Base-by-base conservation (phyloP, 1,140 invertebrate genomes). In the Monochamus saltuarius region DNA sequence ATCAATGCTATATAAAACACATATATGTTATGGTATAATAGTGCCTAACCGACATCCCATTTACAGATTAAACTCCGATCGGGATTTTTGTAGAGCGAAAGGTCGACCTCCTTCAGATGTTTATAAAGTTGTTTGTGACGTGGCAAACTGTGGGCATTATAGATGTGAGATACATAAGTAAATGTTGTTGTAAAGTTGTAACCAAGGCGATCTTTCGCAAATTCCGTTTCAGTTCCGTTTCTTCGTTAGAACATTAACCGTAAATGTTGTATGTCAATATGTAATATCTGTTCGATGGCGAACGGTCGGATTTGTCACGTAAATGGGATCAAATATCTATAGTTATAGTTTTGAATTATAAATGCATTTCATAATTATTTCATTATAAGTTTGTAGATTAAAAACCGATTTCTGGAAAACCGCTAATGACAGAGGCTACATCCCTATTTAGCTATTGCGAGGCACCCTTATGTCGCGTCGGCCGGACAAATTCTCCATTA, bases 331-430 rank as follows among this genome's bases (percentile, higher is more conserved):
- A 29, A 29, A 36, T 57, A 64, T 22, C 13, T 22, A 67, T 68
- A 68, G 66, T 62, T 66, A 68, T 68, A 68, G 66, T 68, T 66
- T 42, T 66, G 59, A 66, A 65, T 62, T 63, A 58, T 64, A 65
- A 60, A 61, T 66, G 61, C 61, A 66, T 66, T 63, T 62, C 57
- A 66, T 68, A 58, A 61, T 65, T 65, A 65, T 62, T 66, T 62
- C 66, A 29, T 29, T 29, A 29, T 64, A 64, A 64, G 61, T 63
- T 66, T 52, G 22, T 55, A 61, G 61, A 61, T 43, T 63, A 47
- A 64, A 61, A 59, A 54, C 17, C 61, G 64, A 66, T 66, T 66
- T 66, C 64, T 61, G 55, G 65, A 61, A 66, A 66, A 66, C 61
- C 54, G 36, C 56, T 52, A 52, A 63, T 54, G 58, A 34, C 42